phyloP scores from a whole-genome alignment of 2,113 vertebrate species.

The Hemiscyllium ocellatum region DNA sequence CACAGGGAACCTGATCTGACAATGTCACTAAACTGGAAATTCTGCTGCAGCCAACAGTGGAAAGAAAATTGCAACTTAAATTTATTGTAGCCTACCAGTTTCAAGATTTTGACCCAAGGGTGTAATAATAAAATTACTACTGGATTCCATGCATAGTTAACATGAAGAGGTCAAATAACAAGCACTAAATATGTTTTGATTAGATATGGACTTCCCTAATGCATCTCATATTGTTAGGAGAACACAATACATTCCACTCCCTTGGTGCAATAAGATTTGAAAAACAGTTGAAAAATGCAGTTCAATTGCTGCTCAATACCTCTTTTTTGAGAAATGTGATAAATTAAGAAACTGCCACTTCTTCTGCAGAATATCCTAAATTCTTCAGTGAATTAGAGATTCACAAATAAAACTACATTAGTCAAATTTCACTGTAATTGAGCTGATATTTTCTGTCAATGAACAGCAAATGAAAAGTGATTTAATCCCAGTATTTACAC shows the following conservation, averaged over 20 bases:
- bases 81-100: not conserved
- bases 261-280: conserved; percentile 17
- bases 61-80: not conserved
- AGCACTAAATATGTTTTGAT: conserved; percentile 37
- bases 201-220: conserved; percentile 29
- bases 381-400: not conserved
- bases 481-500: not conserved
- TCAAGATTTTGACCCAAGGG: conserved; percentile 24
- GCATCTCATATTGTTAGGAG: conserved; percentile 30
- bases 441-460: conserved; percentile 1
- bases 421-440: not conserved
- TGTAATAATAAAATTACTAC: conserved; percentile 32
- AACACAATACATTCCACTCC: conserved; percentile 30
- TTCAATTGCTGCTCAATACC: conserved; percentile 2
- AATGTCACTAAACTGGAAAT: not conserved
- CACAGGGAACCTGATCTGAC: not conserved
- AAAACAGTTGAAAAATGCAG: conserved; percentile 25
- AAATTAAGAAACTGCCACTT: conserved; percentile 12
- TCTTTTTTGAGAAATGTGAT: not conserved
- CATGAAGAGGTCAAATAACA: conserved; percentile 34
- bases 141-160: conserved; percentile 32
- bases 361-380: not conserved
- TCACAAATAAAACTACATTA: not conserved
- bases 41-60: not conserved
- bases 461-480: conserved; percentile 21